Evolutionary conservation across 2,113 vertebrate genomes (phyloP).

Genomic region (Vicugna pacos): DNA sequence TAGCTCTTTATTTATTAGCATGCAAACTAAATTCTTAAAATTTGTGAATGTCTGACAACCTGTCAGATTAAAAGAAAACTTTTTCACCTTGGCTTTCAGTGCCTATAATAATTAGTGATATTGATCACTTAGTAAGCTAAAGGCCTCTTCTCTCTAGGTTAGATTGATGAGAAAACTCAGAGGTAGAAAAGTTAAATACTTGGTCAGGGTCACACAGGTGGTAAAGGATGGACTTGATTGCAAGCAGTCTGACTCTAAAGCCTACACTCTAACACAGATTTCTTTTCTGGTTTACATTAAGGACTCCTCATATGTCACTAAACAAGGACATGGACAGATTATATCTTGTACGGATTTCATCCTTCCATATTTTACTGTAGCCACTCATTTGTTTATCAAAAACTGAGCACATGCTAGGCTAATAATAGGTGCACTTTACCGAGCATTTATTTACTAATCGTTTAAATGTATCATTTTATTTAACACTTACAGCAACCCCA

Average conservation of each 20-base stretch:
- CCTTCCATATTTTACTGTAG: background rate
- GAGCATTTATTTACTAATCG: background rate
- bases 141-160: background rate
- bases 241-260: background rate
- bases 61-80: background rate
- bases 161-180: background rate
- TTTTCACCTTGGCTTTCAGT: constrained; percentile 19
- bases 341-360: background rate
- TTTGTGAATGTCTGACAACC: constrained; percentile 21
- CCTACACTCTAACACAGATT: background rate
- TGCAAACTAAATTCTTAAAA: constrained; percentile 51
- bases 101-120: constrained; percentile 10
- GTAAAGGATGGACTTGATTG: background rate
- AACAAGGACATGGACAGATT: background rate
- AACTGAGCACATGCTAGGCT: background rate
- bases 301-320: background rate
- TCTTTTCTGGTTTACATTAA: background rate
- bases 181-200: background rate
- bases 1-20: constrained; percentile 48
- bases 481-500: background rate
- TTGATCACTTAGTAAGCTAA: background rate
- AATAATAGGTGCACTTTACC: background rate
- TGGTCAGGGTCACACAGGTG: background rate
- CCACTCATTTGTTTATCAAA: constrained; percentile 10
- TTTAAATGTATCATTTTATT: background rate